Conservation (phyloP, 2,113 vertebrate genomes). For the Mionectes macconnelli region DNA sequence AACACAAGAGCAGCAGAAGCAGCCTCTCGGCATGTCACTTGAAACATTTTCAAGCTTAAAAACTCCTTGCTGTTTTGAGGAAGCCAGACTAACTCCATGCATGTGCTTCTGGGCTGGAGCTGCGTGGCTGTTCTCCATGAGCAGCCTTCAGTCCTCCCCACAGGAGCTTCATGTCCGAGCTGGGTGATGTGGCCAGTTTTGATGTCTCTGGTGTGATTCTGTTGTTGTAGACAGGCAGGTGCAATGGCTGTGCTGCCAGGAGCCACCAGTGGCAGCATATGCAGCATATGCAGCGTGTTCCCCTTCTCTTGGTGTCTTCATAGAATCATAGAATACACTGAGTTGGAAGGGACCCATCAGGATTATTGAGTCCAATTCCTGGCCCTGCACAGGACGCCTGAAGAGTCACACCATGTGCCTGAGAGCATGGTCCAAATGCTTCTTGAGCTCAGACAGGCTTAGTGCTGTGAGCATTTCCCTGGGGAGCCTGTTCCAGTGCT, state of each 20-base stretch:
- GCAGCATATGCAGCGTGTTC: background rate
- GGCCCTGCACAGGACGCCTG: background rate
- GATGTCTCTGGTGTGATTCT: background rate
- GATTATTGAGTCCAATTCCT: background rate
- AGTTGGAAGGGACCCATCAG: background rate
- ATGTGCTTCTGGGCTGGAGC: background rate
- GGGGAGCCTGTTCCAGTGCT: background rate
- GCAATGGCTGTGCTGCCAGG: background rate
- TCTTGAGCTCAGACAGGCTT: background rate
- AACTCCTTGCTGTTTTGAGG: background rate
- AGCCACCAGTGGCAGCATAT: background rate
- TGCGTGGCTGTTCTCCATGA: accelerated
- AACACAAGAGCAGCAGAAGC: background rate
- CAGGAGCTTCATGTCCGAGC: background rate
- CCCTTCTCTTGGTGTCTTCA: background rate
- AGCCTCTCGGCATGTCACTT: background rate
- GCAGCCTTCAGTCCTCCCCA: background rate
- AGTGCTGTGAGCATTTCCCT: too few species aligned
- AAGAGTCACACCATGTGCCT: background rate
- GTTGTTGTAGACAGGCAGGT: background rate
- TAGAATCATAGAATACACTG: background rate
- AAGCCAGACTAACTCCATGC: background rate
- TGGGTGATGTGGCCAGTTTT: background rate
- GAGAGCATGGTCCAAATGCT: background rate
- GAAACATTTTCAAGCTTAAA: background rate